Base-by-base conservation (phyloP, 2,113 vertebrate species). In the Chloropsis cyanopogon region DNA sequence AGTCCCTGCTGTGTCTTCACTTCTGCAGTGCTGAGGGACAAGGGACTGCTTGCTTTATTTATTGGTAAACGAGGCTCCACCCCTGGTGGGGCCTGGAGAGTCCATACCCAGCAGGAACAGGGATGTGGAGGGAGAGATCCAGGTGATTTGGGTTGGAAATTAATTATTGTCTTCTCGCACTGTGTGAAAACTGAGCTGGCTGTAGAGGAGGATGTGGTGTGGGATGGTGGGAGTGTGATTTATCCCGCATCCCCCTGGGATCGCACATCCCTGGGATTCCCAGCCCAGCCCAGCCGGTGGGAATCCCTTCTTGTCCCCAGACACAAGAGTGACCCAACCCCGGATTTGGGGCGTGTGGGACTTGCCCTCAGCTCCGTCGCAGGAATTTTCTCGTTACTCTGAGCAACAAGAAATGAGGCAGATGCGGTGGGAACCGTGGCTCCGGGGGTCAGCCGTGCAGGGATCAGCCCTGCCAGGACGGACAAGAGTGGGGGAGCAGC, bases 91-190 rank as follows among this genome's bases (percentile, higher is more conserved):
- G 4, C 22, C 33, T 2, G 4, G 41, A 52, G 52, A 11, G 60
- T 31, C 21, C 66, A 52, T 1, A 17, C 13, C 29, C 3, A 0
- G 5, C 9, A 50, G 57, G 37, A 70, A 14, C n/a, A 31, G 52
- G 71, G 72, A 25, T 47, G n/a, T 18, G 10, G 23, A 70, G 33
- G 26, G 20, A 37, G 37, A 75, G 57, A 70, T 57, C 29, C n/a
- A 11, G 57, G 39, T 0, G 1, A 21, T 2, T 1, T 0, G 39
- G 26, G 11, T 1, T 46, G 46, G 68, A 46, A 91, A 71, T 56
- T 1, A 37, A 28, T 66, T 31, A 14, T 52, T 68, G 17, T 37
- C 42, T 52, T 9, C 20, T 47, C 2, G 3, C 42, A 20, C 20
- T 18, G 10, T 26, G 41, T 35, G 5, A 19, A 41, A 50, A 5